These are phyloP conservation scores for Agriotes lineatus DNA, from an alignment of 2,888 invertebrate species.

Conservation along the genomic window DNA sequence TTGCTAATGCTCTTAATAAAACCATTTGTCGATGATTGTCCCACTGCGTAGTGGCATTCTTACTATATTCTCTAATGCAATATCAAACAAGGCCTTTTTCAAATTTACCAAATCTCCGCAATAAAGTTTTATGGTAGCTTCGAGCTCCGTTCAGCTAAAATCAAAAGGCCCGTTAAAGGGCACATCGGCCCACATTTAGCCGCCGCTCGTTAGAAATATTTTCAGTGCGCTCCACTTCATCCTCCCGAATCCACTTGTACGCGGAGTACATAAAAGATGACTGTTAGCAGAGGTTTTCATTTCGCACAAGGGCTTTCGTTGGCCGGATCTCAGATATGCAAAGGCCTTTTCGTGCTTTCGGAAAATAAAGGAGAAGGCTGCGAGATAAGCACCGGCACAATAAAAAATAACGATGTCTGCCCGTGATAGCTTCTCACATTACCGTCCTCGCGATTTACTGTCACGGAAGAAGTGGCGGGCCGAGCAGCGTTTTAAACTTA, in stretches of 20 bases:
- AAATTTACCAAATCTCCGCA: no score
- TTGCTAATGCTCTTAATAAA: no score
- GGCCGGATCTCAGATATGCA: constrained; percentile 9
- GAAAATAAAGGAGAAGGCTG: constrained; percentile 11
- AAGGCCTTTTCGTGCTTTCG: constrained; percentile 11
- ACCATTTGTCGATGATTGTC: no score
- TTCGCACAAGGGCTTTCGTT: background rate
- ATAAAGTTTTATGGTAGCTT: no score
- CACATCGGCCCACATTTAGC: no score
- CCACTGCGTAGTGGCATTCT: no score
- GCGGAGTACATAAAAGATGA: background rate
- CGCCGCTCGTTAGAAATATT: no score
- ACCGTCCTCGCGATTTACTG: constrained; percentile 4
- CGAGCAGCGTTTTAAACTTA: constrained; percentile 3
- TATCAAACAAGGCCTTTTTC: no score
- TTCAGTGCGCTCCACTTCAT: background rate
- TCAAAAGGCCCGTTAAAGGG: no score
- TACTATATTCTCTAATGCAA: no score
- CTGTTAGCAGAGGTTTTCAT: background rate
- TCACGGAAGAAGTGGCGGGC: constrained; percentile 1
- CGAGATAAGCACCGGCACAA: constrained; percentile 19
- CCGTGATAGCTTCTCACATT: constrained; percentile 26
- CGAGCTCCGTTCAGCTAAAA: no score
- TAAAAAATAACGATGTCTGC: constrained; percentile 23
- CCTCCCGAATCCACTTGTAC: background rate